Evolutionary conservation across 2,888 invertebrate species (phyloP).

Genomic region (Eupithecia pulchellata): DNA sequence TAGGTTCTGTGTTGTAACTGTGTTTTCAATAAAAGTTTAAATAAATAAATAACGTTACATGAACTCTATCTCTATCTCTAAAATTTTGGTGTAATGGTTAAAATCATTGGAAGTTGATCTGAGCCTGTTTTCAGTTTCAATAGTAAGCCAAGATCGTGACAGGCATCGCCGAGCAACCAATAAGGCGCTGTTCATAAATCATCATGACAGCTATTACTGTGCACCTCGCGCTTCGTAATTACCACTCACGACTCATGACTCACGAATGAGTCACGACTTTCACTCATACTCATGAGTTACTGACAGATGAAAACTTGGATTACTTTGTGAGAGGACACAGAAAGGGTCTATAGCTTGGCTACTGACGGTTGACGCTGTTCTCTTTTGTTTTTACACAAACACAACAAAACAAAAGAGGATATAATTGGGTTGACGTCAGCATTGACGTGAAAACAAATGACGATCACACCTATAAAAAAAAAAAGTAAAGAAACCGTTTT

Average conservation of each 20-base stretch:
- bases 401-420: not conserved
- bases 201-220: conserved; percentile 80
- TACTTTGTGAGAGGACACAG: not conserved
- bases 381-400: not conserved
- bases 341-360: too few relatives aligned
- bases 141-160: conserved; percentile 17
- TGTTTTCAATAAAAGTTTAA: too few relatives aligned
- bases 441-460: not conserved
- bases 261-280: conserved; percentile 18
- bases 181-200: conserved; percentile 75
- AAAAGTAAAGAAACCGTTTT: too few relatives aligned
- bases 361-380: not conserved
- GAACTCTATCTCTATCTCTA: too few relatives aligned
- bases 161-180: conserved; percentile 54
- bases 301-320: conserved; percentile 8
- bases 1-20: too few relatives aligned
- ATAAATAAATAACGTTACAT: too few relatives aligned
- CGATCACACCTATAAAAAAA: not conserved
- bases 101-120: not conserved
- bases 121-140: not conserved
- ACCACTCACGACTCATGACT: conserved; percentile 36
- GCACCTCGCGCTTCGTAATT: conserved; percentile 63
- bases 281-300: conserved; percentile 12
- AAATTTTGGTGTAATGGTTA: not conserved
- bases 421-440: not conserved